Base-by-base conservation (phyloP, 1,140 invertebrate species). In the Drosophila guanche region DNA sequence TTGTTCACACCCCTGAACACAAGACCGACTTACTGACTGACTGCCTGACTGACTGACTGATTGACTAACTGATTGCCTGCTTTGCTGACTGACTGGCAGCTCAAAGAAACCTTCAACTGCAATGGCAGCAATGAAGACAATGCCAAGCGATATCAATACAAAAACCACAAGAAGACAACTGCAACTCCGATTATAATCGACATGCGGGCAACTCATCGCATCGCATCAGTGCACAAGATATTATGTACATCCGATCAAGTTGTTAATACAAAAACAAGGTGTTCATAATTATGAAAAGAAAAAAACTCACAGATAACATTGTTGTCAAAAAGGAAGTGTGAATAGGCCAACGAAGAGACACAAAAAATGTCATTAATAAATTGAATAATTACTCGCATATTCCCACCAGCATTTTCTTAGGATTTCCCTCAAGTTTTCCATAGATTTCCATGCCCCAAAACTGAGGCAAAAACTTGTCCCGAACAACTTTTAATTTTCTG, bases 21-120 rank as follows among this genome's bases (percentile, higher is more conserved):
- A 70, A 65, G 66, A 71, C 79, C 50, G 66, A 51, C 51, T 53
- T 16, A 50, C 51, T 43, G 45, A 62, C 67, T 61, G 57, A 27
- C 42, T 29, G 45, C 37, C 22, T 69, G 54, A 54, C 37, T 70
- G 41, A 56, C 68, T 77, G 63, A 22, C 29, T 70, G 23, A 65
- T 25, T 75, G 46, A 37, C 52, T 71, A 43, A 45, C 33, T 71
- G 51, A 47, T 50, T 60, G 40, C 42, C 57, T 70, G 57, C 27
- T 47, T 51, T 60, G 55, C 55, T 59, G 60, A 33, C 43, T 22
- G 69, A 74, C 68, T 65, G 79, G 65, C 79, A 78, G 22, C 69
- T 75, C 20, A 86, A 86, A 81, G 81, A 85, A 85, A 85, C 81
- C 83, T 85, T 85, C 81, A 85, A 85, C 80, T 55, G 59, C 71